Evolutionary conservation across 1,140 invertebrate genomes (phyloP).

Genomic region (Drosophila lacteicornis): DNA sequence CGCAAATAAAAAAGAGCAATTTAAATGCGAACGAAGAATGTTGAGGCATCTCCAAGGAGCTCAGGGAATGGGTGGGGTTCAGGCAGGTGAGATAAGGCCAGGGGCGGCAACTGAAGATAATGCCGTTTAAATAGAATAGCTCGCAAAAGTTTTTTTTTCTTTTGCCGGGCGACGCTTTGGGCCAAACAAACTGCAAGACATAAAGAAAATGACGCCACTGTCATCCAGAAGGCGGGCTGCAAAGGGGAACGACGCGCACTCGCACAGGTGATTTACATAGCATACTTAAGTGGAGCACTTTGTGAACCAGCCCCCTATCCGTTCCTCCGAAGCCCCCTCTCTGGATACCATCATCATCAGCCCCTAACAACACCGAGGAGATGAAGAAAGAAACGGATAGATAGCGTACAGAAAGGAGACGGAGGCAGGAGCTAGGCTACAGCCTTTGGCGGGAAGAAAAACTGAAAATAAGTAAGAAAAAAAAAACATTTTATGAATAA

Average conservation of each 20-base stretch:
- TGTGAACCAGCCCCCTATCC: constrained; percentile 52
- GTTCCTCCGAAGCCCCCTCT: neutral
- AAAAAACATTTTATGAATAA: constrained; percentile 76
- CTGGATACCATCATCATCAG: constrained; percentile 69
- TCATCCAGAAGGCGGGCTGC: constrained; percentile 12
- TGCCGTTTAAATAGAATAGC: constrained; percentile 79
- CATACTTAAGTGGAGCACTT: constrained; percentile 83
- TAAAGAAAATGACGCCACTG: constrained; percentile 76
- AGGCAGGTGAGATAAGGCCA: constrained; percentile 55
- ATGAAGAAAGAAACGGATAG: constrained; percentile 47
- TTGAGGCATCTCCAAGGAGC: constrained; percentile 31
- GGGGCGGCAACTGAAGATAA: constrained; percentile 68
- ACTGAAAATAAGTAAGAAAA: constrained; percentile 27
- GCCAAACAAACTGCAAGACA: constrained; percentile 71
- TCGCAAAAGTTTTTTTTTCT: constrained; percentile 34
- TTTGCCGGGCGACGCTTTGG: constrained; percentile 32
- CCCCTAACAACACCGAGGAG: constrained; percentile 51
- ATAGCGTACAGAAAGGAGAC: constrained; percentile 4
- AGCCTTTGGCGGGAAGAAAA: neutral
- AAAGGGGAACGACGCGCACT: constrained; percentile 17
- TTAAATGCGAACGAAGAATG: constrained; percentile 52
- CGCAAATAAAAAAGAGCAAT: constrained; percentile 77
- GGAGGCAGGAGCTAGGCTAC: constrained; percentile 20
- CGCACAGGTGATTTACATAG: constrained; percentile 81
- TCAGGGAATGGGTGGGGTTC: neutral